Evolutionary conservation across 1,140 invertebrate genomes (phyloP).

Genomic region (Achroia grisella): DNA sequence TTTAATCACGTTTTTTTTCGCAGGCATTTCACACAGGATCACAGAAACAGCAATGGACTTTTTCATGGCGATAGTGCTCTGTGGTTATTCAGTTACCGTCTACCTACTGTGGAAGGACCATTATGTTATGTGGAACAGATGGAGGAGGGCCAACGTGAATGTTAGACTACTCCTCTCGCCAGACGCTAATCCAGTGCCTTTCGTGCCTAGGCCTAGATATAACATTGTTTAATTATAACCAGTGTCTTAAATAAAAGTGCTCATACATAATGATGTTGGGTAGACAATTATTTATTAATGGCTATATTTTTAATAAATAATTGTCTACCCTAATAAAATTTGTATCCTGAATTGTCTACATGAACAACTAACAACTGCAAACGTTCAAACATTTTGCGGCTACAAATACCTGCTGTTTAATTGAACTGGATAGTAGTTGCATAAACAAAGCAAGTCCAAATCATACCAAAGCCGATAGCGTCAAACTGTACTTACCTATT

Average conservation of each 20-base stretch:
- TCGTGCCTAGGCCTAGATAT: conserved; percentile 56
- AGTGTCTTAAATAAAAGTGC: background rate
- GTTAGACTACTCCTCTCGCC: conserved; percentile 53
- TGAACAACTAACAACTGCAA: too few relatives aligned
- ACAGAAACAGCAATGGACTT: conserved; percentile 66
- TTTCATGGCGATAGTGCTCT: conserved; percentile 65
- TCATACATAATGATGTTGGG: background rate
- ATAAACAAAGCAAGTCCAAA: too few relatives aligned
- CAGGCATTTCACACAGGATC: conserved; percentile 60
- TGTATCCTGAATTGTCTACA: too few relatives aligned
- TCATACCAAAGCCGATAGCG: too few relatives aligned
- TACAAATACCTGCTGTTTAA: too few relatives aligned
- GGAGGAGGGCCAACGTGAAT: conserved; percentile 63
- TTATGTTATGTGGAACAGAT: conserved; percentile 66
- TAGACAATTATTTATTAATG: background rate
- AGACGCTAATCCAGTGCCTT: conserved; percentile 56
- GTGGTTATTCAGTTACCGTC: conserved; percentile 60
- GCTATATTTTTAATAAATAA: too few relatives aligned
- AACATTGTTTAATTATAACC: conserved; percentile 36
- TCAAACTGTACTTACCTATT: too few relatives aligned
- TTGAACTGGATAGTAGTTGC: too few relatives aligned
- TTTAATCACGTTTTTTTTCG: too few relatives aligned
- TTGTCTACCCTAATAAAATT: too few relatives aligned
- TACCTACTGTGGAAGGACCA: conserved; percentile 70
- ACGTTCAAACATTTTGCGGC: too few relatives aligned